phyloP scores from a whole-genome alignment of 1,140 invertebrate genomes.

The Agrypnia vestita region DNA sequence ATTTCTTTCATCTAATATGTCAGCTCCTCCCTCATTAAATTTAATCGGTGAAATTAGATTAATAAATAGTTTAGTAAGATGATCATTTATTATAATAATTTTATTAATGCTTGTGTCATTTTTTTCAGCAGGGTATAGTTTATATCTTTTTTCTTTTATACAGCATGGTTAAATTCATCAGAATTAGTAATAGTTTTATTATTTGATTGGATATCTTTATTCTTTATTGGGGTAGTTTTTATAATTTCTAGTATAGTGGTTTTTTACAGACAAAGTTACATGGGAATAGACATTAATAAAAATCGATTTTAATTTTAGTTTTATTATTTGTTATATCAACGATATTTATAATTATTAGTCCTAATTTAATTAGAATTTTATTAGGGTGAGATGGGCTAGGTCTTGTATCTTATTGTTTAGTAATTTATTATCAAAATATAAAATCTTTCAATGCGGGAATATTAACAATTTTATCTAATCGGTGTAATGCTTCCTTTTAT shows the following conservation, averaged over 20 bases:
- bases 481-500: no score
- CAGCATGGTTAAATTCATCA: slow-evolving; percentile 74
- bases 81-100: slow-evolving; percentile 66
- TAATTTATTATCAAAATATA: slow-evolving; percentile 78
- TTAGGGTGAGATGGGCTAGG: slow-evolving; percentile 81
- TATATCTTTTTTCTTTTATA: slow-evolving; percentile 73
- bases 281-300: slow-evolving; percentile 69
- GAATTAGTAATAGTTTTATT: slow-evolving; percentile 66
- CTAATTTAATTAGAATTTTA: slow-evolving; percentile 80
- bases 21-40: slow-evolving; percentile 69
- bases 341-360: slow-evolving; percentile 79
- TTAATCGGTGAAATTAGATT: slow-evolving; percentile 75
- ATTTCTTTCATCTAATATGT: slow-evolving; percentile 71
- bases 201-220: slow-evolving; percentile 75
- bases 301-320: slow-evolving; percentile 76
- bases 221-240: slow-evolving; percentile 75
- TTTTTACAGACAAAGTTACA: slow-evolving; percentile 76
- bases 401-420: slow-evolving; percentile 78
- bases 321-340: slow-evolving; percentile 80
- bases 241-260: slow-evolving; percentile 78
- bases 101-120: slow-evolving; percentile 71
- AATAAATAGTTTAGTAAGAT: slow-evolving; percentile 73
- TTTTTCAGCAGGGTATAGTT: slow-evolving; percentile 69
- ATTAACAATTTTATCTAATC: slow-evolving; percentile 77
- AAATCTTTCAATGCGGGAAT: slow-evolving; percentile 77